Base-by-base conservation (phyloP, 2,797 vertebrate species). In the Nyctalus aviator region DNA sequence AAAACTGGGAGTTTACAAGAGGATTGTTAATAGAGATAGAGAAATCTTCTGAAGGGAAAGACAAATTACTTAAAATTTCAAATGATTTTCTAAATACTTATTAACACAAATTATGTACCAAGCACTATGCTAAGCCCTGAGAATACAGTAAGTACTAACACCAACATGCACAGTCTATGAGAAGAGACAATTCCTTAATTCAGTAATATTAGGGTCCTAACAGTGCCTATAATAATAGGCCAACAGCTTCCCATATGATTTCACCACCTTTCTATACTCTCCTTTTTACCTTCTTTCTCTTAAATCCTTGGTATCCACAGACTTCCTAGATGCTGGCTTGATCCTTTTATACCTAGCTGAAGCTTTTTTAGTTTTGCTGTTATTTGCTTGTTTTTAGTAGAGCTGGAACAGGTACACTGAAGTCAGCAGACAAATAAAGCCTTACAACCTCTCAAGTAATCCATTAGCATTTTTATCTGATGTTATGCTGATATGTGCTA, bases 391-490 rank as follows among this genome's bases (percentile, higher is more conserved):
- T 55, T 84, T 88, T 23, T 9, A 37, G 79, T 20, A 44, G 27
- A 81, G 18, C 69, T 55, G 8, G 18, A 32, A 6, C 7, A 6
- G 50, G 14, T 30, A 73, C 17, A 21, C 9, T 3, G 14, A 11
- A 73, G 68, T 64, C 0, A 77, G 66, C 8, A 35, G 62, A 82
- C 81, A 66, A 20, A 91, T 41, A 64, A 48, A 92, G 32, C 7
- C 76, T 75, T 55, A 8, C 1, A 10, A 46, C 20, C 82, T 37
- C 50, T 79, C 59, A 11, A 46, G 76, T 17, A 88, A 96, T 30
- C 48, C 83, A 72, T 15, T 5, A 71, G 66, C 71, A 90, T 88
- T 91, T 94, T 90, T 37, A 81, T 62, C 66, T 77, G 32, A n/a
- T 76, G 21, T 25, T 41, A 71, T 5, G 30, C 18, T 92, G 93